A percentile compares a stretch with the other conserved stretches of the same genome.
These are phyloP conservation scores for Acyrthosiphon pisum DNA, from an alignment of 1,140 invertebrate species.

Conservation along the genomic window DNA sequence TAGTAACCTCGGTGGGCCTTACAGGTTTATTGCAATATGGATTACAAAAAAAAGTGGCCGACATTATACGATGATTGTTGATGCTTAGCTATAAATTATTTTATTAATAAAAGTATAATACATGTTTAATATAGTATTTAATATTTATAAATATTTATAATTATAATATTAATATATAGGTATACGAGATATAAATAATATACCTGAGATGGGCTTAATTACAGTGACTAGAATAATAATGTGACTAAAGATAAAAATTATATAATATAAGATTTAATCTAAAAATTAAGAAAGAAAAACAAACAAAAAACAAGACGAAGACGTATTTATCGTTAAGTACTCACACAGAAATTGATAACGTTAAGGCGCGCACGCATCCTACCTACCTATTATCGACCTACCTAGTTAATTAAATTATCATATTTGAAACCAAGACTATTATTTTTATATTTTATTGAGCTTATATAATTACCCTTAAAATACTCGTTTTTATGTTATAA, in stretches of 20 bases:
- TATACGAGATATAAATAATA: slow-evolving; percentile 36
- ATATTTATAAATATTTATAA: slow-evolving; percentile 25
- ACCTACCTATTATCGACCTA: slow-evolving; percentile 20
- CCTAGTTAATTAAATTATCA: slow-evolving; percentile 29
- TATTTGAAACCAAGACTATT: slow-evolving; percentile 46
- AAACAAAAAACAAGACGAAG: slow-evolving; percentile 16
- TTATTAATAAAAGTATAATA: slow-evolving; percentile 45
- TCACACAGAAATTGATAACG: slow-evolving; percentile 50
- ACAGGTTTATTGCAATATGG: not conserved
- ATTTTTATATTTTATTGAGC: slow-evolving; percentile 51
- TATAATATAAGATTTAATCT: slow-evolving; percentile 8
- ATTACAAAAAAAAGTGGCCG: slow-evolving; percentile 19
- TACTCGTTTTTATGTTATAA: slow-evolving; percentile 38
- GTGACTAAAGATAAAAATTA: slow-evolving; percentile 25
- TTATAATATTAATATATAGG: slow-evolving; percentile 16
- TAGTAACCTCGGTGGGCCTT: not conserved
- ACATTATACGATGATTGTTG: slow-evolving; percentile 26
- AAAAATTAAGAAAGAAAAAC: slow-evolving; percentile 28
- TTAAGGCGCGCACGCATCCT: slow-evolving; percentile 4
- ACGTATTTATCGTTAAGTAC: slow-evolving; percentile 25
- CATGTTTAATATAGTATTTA: slow-evolving; percentile 24
- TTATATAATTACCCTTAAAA: slow-evolving; percentile 55
- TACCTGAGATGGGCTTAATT: slow-evolving; percentile 35
- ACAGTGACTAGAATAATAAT: slow-evolving; percentile 44
- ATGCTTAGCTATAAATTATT: slow-evolving; percentile 30